A percentile compares a stretch with the other conserved stretches of the same genome.
These are phyloP conservation scores for Oncorhynchus tshawytscha DNA, from an alignment of 2,113 vertebrate genomes.

Conservation along the genomic window DNA sequence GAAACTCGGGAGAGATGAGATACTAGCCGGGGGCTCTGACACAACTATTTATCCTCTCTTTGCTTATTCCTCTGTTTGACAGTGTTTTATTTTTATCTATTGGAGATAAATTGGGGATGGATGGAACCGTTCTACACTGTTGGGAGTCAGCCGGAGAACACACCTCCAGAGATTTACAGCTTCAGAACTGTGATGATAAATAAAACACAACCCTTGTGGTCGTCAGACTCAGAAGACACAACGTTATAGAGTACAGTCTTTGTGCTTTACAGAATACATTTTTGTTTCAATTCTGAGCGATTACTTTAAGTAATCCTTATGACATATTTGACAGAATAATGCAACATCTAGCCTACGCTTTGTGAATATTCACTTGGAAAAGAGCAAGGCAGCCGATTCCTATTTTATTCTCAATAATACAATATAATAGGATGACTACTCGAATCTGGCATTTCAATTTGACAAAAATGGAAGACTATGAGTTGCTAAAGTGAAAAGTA, in stretches of 20 bases:
- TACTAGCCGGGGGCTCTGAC: neutral
- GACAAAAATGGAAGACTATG: too few relatives aligned
- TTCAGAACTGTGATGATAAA: neutral
- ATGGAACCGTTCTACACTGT: neutral
- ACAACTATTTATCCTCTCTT: slow-evolving; percentile 21
- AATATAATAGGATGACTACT: too few relatives aligned
- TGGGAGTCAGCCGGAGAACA: neutral
- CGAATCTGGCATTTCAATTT: too few relatives aligned
- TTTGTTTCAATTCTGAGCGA: too few relatives aligned
- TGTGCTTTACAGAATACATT: neutral
- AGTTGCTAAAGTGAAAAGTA: too few relatives aligned
- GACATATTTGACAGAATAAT: too few relatives aligned
- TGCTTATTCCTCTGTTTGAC: slow-evolving; percentile 24
- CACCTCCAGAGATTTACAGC: neutral
- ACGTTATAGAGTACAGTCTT: neutral
- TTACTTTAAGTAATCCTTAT: too few relatives aligned
- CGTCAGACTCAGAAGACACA: neutral
- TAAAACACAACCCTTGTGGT: neutral
- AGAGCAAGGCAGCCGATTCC: too few relatives aligned
- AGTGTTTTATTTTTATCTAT: slow-evolving; percentile 1
- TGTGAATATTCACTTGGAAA: too few relatives aligned
- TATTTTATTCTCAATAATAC: too few relatives aligned
- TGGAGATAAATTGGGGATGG: slow-evolving; percentile 11
- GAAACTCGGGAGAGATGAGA: neutral
- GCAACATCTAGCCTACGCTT: too few relatives aligned